phyloP scores from a whole-genome alignment of 2,797 vertebrate genomes.

The Sternarchorhynchus goeldii region DNA sequence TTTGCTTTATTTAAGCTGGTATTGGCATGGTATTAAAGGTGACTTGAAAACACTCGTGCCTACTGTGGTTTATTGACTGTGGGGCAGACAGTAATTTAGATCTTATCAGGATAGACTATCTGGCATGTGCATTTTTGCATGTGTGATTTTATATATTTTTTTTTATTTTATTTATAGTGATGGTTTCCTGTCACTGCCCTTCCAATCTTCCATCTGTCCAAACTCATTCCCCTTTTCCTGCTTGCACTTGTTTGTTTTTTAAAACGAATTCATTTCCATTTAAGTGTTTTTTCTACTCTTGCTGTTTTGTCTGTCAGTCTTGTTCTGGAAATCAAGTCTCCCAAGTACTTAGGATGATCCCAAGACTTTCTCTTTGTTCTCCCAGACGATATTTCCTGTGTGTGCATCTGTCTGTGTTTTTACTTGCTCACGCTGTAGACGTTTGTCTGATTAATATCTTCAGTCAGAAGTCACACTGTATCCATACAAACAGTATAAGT shows the following conservation, averaged over 20 bases:
- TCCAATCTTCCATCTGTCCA: background rate
- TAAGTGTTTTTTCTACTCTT: too few relatives aligned
- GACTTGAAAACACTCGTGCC: constrained; percentile 39
- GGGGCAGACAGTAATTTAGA: constrained; percentile 31
- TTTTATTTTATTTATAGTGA: constrained; percentile 10
- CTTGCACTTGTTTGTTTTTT: background rate
- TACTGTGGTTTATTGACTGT: constrained; percentile 35
- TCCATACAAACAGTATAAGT: background rate
- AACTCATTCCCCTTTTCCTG: constrained; percentile 35
- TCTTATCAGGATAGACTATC: constrained; percentile 7
- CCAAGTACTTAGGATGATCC: background rate
- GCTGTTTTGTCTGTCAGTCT: background rate
- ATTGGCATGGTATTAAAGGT: constrained; percentile 53
- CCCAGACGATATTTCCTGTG: constrained; percentile 34
- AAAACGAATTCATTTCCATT: too few relatives aligned
- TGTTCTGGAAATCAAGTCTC: too few relatives aligned
- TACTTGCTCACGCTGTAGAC: constrained; percentile 5
- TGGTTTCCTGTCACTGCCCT: constrained; percentile 44
- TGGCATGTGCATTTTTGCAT: constrained; percentile 17
- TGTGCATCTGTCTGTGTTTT: constrained; percentile 22
- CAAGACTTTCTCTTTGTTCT: constrained; percentile 14
- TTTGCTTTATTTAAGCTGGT: constrained; percentile 46
- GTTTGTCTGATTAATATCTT: constrained; percentile 36
- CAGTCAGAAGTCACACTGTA: background rate
- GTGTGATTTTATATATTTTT: constrained; percentile 23